Evolutionary conservation across 2,888 invertebrate species (phyloP), one percentile per base, ranked within the genome.

Genomic region (Trichopoda pennipes): DNA sequence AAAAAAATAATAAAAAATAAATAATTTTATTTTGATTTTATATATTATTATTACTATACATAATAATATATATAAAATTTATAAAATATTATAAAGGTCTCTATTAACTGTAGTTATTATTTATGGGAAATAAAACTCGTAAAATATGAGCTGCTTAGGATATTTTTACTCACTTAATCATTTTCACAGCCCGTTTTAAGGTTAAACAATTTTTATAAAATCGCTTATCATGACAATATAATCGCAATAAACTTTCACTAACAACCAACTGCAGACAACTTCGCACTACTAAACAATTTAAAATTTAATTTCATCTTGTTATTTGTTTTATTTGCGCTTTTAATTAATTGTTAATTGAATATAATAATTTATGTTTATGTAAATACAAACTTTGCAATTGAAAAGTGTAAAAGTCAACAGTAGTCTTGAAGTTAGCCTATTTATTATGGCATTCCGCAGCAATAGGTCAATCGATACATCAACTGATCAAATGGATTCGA

Each of bases 391-490:
- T 16, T 47, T 23, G 10, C 10, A 14, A 17, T 28, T 38, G 1
- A 19, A 21, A 19, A 64, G 32, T 55, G 35, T 12, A 32, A 32
- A 63, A 49, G 12, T n/a, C 23, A 9, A 28, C 12, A 44, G 38
- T 56, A 73, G n/a, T 51, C 19, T 23, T 1, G 12, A 23, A 68
- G 19, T 32, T 63, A 68, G 58, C 56, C 35, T 61, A 68, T 72
- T 47, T 21, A 47, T 49, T 38, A 89, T 88, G 89, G 88, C 87
- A 75, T 88, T 88, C 84, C 88, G 88, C 75, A 86, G 85, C 76
- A 83, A 84, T 80, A 86, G 85, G 78, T 84, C 81, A 73, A 55
- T 38, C 35, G 72, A 88, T 58, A 86, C 86, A 21, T 88, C 88
- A 66, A 85, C 86, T 32, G 86, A 88, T 23, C 86, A 86, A 80